Conservation (phyloP, 2,113 vertebrate species). For the Ptilonorhynchus violaceus region DNA sequence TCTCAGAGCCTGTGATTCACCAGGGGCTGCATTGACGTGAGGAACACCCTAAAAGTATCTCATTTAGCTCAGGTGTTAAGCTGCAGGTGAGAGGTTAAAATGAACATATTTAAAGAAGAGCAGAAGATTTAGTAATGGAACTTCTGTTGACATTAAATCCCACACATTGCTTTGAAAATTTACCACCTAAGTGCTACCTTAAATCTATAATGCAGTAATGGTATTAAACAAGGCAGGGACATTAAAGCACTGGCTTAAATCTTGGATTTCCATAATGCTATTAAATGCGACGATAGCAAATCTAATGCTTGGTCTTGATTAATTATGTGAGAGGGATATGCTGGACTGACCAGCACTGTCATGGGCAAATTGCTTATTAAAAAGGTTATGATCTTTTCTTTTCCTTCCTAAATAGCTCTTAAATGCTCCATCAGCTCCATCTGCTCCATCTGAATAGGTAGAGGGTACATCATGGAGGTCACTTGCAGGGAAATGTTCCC, state of each 20-base stretch:
- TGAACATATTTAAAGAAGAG: neutral
- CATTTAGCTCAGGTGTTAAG: neutral
- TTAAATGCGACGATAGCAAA: neutral
- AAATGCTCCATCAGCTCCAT: neutral
- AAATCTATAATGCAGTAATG: slow-evolving; percentile 18
- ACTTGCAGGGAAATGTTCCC: neutral
- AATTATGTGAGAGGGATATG: neutral
- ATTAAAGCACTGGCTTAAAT: slow-evolving; percentile 16
- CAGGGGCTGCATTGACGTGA: neutral
- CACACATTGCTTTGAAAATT: slow-evolving; percentile 14
- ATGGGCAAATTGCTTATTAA: neutral
- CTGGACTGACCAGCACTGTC: neutral
- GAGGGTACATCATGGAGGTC: neutral
- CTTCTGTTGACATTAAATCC: neutral
- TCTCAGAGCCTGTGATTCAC: neutral
- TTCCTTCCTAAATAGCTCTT: neutral
- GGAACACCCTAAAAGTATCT: neutral
- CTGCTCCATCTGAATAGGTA: neutral
- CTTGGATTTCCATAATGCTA: slow-evolving; percentile 13
- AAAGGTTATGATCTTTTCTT: slow-evolving; percentile 12
- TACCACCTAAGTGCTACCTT: neutral
- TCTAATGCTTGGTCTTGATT: slow-evolving; percentile 10
- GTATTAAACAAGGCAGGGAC: neutral
- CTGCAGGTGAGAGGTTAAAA: neutral
- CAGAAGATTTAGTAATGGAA: neutral